A percentile compares a stretch with the other conserved stretches of the same genome.
Evolutionary conservation across 1,140 invertebrate species (phyloP).

Genomic region (Triops longicaudatus): DNA sequence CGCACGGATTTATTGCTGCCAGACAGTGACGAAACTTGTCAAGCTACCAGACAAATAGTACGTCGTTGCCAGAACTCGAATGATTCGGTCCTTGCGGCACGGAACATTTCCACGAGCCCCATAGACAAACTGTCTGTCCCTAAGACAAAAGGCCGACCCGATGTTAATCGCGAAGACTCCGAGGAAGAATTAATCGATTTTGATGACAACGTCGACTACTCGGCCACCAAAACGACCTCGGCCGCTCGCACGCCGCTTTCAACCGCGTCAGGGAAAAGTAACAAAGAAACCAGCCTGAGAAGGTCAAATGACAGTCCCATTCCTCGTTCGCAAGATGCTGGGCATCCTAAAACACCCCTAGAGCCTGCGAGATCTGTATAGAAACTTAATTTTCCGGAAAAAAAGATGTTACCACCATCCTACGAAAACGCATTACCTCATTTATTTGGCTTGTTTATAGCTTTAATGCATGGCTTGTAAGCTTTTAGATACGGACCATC

Average conservation of each 20-base stretch:
- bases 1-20: conserved; percentile 3
- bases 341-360: not conserved
- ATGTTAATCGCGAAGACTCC: not conserved
- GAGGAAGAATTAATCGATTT: not conserved
- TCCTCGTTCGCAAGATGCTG: not conserved
- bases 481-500: not conserved
- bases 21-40: not conserved
- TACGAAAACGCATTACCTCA: not conserved
- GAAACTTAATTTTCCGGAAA: no score
- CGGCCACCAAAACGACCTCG: not conserved
- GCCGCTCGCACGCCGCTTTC: no score
- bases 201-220: not conserved
- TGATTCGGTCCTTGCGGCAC: not conserved
- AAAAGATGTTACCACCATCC: no score
- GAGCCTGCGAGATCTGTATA: no score
- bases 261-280: not conserved
- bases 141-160: not conserved
- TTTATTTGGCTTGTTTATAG: not conserved
- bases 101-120: not conserved
- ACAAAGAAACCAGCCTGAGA: not conserved
- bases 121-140: not conserved
- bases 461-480: not conserved
- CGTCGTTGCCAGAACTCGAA: not conserved
- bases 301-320: not conserved
- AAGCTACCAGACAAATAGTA: conserved; percentile 8